Evolutionary conservation across 2,888 invertebrate species (phyloP), one percentile per base, ranked within the genome.

Genomic region (Amorpha juglandis): DNA sequence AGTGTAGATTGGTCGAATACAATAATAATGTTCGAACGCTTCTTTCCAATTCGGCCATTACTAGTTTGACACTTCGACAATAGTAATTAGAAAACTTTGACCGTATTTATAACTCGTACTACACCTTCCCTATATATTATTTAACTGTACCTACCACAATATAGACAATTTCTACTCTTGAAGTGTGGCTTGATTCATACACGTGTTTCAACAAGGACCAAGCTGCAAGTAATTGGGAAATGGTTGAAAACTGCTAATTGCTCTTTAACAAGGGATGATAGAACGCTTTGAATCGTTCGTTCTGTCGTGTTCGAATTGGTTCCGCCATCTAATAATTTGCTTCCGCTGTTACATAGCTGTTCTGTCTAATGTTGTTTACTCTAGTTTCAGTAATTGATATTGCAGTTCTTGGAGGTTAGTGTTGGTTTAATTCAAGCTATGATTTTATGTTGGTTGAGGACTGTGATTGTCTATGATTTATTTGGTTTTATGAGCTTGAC

Each of bases 201-300:
- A 27, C 27, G 27, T 27, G 4, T 38, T 11, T 4, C 35, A n/a
- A 38, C 9, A 58, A 33, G 19, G 38, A 11, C 38, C 11, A 38
- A n/a, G 9, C 55, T 35, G 35, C 55, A 55, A 42, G 12, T 58
- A 42, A 38, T 16, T 58, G 19, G 58, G 12, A 42, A 16, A 12
- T 16, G 38, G 14, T 55, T 38, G 16, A 12, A 19, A 42, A 42
- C 38, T 38, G 19, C 42, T 42, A 58, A 58, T 58, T 58, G 42
- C 16, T 58, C 38, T 58, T 55, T 38, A 55, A 42, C 58, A 53
- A 12, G 33, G 19, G 62, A 62, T 42, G 8, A 62, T 63, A 66
- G 65, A 42, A 16, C 2, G 38, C 21, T 55, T 38, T 14, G 50
- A 50, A 38, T 16, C 42, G 58, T 42, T 58, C 58, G 58, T 58